Base-by-base conservation (phyloP, 2,888 invertebrate genomes). In the Fissipunctia ypsillon region DNA sequence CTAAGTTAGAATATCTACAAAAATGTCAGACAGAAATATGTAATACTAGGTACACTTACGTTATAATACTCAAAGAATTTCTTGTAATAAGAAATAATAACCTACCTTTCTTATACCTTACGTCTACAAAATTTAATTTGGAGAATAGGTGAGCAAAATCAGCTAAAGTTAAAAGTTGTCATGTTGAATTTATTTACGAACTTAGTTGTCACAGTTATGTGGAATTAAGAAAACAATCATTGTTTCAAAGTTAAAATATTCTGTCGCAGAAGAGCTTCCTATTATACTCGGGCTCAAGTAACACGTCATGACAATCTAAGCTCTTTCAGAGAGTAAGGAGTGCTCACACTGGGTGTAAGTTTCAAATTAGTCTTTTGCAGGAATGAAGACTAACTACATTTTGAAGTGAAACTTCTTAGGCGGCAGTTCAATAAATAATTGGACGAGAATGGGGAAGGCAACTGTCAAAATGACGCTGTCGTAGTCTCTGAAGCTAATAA, bases 231-330 rank as follows among this genome's bases (percentile, higher is more conserved):
- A 72, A 63, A 77, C 81, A 86, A 76, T 78, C 73, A 78, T 76
- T 86, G 86, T 84, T 81, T 69, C 57, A 54, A 73, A 73, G 66
- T 81, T 78, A 50, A 86, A 78, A 78, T 76, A 85, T 84, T 86
- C 66, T 75, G 69, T 52, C 41, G 38, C 52, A 25, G 28, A 69
- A 67, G 35, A 65, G 78, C 35, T 57, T 63, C 41, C 7, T 50
- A 50, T 76, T 73, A 67, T 76, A 77, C 69, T 59, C 60, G 28
- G 52, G 69, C 60, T 76, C 14, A 56, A 76, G 78, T 54, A 57
- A 84, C 63, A 76, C 25, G 22, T 3, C 4, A 65, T 66, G 71
- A 82, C 50, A 73, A 65, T 59, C n/a, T 66, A 38, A 70, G 59
- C 50, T 54, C 41, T 69, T 60, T 57, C 12, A 10, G 25, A 50